A percentile compares a stretch with the other conserved stretches of the same genome.
Evolutionary conservation across 1,140 invertebrate species (phyloP).

Genomic region (Nasonia giraulti): DNA sequence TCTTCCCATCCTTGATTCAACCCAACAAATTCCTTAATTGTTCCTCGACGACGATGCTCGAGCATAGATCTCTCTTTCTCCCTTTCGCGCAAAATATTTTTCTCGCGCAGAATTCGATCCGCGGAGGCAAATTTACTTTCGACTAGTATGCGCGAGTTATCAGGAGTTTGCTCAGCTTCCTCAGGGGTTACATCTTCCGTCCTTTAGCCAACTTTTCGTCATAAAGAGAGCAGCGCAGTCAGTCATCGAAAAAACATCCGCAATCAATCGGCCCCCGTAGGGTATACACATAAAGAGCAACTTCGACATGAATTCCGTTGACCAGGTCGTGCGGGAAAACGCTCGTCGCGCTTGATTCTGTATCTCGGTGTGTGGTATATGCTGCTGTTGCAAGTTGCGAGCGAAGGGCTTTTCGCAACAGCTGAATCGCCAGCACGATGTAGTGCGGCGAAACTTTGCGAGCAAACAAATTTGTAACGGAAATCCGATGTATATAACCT

Average conservation of each 20-base stretch:
- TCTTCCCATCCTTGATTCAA: neutral
- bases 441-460: slow-evolving; percentile 70
- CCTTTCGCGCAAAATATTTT: neutral
- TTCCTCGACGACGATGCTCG: neutral
- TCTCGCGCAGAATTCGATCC: neutral
- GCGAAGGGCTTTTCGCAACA: slow-evolving; percentile 65
- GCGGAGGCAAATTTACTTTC: neutral
- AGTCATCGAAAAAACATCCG: neutral
- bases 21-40: neutral
- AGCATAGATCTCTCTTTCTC: neutral
- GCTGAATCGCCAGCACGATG: slow-evolving; percentile 69
- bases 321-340: neutral
- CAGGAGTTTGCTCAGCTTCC: neutral
- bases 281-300: neutral
- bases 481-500: slow-evolving; percentile 66
- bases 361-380: neutral
- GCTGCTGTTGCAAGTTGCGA: slow-evolving; percentile 64
- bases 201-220: neutral
- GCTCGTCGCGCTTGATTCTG: neutral
- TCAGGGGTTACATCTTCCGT: neutral
- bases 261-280: neutral
- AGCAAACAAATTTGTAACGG: slow-evolving; percentile 71
- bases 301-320: neutral
- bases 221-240: neutral
- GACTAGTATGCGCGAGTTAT: neutral